These are phyloP conservation scores for Agrotis ipsilon DNA, from an alignment of 2,888 invertebrate genomes.

Conservation along the genomic window DNA sequence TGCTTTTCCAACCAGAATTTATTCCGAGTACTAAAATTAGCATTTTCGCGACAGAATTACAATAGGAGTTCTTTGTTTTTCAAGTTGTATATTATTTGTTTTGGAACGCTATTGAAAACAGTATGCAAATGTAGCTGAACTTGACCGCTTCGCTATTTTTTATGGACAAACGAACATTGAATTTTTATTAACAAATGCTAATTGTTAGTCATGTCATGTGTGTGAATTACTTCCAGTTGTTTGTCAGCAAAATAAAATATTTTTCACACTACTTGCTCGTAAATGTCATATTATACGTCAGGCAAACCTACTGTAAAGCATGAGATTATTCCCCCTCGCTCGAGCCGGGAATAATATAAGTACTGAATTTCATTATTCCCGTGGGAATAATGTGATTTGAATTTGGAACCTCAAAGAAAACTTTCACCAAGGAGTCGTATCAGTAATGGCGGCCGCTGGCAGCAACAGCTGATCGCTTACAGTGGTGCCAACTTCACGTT, in stretches of 20 bases:
- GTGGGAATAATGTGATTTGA: too few species aligned
- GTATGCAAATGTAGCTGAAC: conserved; percentile 52
- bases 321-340: too few species aligned
- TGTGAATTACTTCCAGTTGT: background rate
- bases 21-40: conserved; percentile 7
- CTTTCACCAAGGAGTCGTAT: too few species aligned
- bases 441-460: too few species aligned
- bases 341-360: too few species aligned
- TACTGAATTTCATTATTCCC: too few species aligned
- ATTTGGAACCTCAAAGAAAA: too few species aligned
- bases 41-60: conserved; percentile 18
- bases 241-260: background rate
- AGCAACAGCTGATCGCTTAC: too few species aligned
- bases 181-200: conserved; percentile 28
- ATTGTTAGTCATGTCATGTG: conserved; percentile 28
- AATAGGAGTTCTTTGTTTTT: conserved; percentile 14
- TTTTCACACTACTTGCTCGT: too few species aligned
- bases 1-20: conserved; percentile 5
- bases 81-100: conserved; percentile 30
- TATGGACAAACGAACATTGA: conserved; percentile 37
- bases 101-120: conserved; percentile 18
- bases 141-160: conserved; percentile 42
- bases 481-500: too few species aligned
- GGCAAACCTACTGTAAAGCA: too few species aligned
- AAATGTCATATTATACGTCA: too few species aligned